Evolutionary conservation across 2,797 vertebrate species (phyloP).

Genomic region (Myotis pilosus): DNA sequence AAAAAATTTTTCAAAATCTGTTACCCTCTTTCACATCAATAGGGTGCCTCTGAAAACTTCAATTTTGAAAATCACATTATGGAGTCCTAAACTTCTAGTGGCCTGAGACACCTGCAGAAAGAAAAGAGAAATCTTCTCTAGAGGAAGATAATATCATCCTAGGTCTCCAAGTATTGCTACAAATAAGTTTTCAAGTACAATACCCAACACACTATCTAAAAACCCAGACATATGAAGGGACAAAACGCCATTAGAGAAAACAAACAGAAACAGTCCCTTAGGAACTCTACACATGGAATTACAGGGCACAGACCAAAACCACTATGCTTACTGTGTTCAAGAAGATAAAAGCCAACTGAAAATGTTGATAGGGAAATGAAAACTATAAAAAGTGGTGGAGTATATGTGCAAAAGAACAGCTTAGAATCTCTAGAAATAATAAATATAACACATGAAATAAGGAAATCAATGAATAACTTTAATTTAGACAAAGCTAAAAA

Average conservation of each 20-base stretch:
- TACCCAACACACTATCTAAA: neutral
- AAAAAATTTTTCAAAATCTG: neutral
- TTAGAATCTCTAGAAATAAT: neutral
- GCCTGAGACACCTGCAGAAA: neutral
- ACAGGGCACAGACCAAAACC: neutral
- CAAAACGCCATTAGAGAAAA: neutral
- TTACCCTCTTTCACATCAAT: neutral
- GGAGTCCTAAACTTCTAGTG: neutral
- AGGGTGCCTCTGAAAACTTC: neutral
- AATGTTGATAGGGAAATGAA: neutral
- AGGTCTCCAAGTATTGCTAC: neutral
- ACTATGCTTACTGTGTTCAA: neutral
- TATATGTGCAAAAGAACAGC: neutral
- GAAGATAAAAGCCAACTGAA: neutral
- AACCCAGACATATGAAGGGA: neutral
- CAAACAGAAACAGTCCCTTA: neutral
- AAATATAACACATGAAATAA: neutral
- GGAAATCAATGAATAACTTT: neutral
- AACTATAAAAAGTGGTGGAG: conserved; percentile 2
- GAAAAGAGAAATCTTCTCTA: neutral
- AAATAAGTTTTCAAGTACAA: neutral
- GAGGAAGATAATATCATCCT: neutral
- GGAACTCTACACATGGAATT: neutral
- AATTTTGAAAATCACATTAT: neutral
- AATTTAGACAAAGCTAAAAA: conserved; percentile 26